Percentiles rank a stretch among this genome's conserved stretches.
These are phyloP conservation scores for Corythornis leucogaster DNA, from an alignment of 2,797 vertebrate genomes.

Conservation along the genomic window DNA sequence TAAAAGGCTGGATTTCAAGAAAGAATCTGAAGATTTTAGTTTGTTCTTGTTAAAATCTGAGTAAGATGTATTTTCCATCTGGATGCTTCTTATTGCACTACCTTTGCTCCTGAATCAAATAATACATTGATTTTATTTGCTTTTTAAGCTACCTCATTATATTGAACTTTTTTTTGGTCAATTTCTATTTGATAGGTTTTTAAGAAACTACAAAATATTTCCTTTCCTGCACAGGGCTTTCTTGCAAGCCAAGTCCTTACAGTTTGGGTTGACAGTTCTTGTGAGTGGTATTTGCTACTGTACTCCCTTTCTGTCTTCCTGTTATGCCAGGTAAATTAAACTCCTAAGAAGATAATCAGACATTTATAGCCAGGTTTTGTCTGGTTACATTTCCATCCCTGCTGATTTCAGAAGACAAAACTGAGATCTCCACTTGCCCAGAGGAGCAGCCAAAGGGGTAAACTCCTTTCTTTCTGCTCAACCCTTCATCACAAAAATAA, in stretches of 20 bases:
- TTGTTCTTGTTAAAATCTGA: not conserved
- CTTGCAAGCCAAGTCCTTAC: not conserved
- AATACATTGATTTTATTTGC: not conserved
- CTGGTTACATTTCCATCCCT: not conserved
- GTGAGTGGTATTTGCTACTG: not conserved
- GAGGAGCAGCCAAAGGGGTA: slow-evolving; percentile 23
- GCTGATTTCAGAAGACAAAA: slow-evolving; percentile 20
- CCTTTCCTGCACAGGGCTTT: not conserved
- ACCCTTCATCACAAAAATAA: not conserved
- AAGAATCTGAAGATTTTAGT: not conserved
- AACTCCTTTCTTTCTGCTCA: not conserved
- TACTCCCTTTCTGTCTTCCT: not conserved
- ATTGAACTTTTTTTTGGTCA: not conserved
- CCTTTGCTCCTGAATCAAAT: not conserved
- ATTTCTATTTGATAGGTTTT: not conserved
- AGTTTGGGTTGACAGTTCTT: not conserved
- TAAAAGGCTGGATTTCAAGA: not conserved
- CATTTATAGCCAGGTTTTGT: not conserved
- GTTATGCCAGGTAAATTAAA: slow-evolving; percentile 22
- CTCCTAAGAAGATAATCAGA: not conserved
- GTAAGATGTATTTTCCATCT: not conserved
- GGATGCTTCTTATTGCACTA: not conserved
- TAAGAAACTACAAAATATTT: not conserved
- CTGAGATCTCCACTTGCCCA: not conserved
- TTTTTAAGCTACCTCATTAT: slow-evolving; percentile 33